Evolutionary conservation across 1,140 invertebrate species (phyloP).

Genomic region (Steinernema khuongi): DNA sequence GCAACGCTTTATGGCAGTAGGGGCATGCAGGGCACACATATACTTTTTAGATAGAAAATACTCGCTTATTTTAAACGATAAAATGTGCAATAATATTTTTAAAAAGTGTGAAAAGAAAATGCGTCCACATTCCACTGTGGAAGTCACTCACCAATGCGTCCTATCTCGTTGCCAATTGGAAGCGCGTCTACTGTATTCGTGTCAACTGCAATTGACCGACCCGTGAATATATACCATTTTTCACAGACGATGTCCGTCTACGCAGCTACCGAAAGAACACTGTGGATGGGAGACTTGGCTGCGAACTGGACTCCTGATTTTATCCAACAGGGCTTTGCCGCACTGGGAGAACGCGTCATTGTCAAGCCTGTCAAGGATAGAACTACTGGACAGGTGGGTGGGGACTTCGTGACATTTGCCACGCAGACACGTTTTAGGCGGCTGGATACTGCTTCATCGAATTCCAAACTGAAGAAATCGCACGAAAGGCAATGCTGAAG

Average conservation of each 20-base stretch:
- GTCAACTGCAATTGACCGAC: background rate
- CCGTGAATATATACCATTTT: background rate
- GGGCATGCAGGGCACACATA: too few relatives aligned
- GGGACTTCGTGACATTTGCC: background rate
- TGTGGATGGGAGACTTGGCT: constrained; percentile 55
- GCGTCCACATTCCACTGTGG: too few relatives aligned
- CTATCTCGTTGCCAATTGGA: too few relatives aligned
- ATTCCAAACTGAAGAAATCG: constrained; percentile 42
- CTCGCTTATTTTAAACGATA: too few relatives aligned
- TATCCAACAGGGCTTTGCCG: constrained; percentile 37
- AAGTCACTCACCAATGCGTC: too few relatives aligned
- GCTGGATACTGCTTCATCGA: constrained; percentile 52
- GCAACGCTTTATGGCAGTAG: too few relatives aligned
- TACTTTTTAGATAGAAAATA: too few relatives aligned
- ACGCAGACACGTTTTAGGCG: constrained; percentile 26
- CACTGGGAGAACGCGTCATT: constrained; percentile 20
- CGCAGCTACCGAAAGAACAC: constrained; percentile 29
- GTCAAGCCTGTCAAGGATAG: constrained; percentile 48
- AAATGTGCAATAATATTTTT: too few relatives aligned
- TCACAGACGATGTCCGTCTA: background rate
- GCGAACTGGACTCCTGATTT: constrained; percentile 48
- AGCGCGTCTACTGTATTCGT: too few relatives aligned
- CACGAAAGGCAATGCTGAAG: constrained; percentile 43
- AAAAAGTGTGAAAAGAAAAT: too few relatives aligned
- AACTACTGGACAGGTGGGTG: constrained; percentile 22